Evolutionary conservation across 2,113 vertebrate species (phyloP).

Genomic region (Sander vitreus): DNA sequence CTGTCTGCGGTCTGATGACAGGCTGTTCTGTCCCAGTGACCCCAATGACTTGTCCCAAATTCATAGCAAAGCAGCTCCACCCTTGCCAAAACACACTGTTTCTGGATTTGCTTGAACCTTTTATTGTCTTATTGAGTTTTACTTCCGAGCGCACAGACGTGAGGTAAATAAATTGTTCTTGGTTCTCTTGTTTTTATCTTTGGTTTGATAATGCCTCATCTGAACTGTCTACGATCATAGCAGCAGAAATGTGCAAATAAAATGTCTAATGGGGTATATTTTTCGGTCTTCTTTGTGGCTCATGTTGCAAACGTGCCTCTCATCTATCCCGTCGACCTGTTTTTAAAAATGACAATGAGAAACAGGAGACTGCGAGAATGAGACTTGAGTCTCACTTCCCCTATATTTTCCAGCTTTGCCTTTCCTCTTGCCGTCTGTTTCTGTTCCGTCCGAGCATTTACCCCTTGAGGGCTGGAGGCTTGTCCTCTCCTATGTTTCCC

Average conservation of each 20-base stretch:
- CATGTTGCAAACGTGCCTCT: constrained; percentile 63
- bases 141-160: constrained; percentile 12
- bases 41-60: constrained; percentile 31
- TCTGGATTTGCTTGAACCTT: constrained; percentile 22
- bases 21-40: constrained; percentile 20
- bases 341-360: constrained; percentile 59
- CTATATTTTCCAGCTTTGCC: constrained; percentile 37
- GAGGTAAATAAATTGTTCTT: constrained; percentile 35
- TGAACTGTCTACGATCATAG: constrained; percentile 24
- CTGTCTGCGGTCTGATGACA: constrained; percentile 22
- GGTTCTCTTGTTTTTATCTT: constrained; percentile 42
- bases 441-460: constrained; percentile 62
- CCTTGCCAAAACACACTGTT: constrained; percentile 5
- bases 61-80: constrained; percentile 34
- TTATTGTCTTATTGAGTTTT: constrained; percentile 4
- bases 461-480: constrained; percentile 66
- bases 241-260: constrained; percentile 21
- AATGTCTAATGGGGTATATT: constrained; percentile 23
- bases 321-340: constrained; percentile 52
- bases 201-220: constrained; percentile 34
- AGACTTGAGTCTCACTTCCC: constrained; percentile 53
- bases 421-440: constrained; percentile 66
- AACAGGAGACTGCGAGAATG: constrained; percentile 55
- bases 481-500: constrained; percentile 76
- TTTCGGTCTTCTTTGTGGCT: constrained; percentile 60